Conservation (phyloP, 2,797 vertebrate genomes). For the Ambastaia sidthimunki region DNA sequence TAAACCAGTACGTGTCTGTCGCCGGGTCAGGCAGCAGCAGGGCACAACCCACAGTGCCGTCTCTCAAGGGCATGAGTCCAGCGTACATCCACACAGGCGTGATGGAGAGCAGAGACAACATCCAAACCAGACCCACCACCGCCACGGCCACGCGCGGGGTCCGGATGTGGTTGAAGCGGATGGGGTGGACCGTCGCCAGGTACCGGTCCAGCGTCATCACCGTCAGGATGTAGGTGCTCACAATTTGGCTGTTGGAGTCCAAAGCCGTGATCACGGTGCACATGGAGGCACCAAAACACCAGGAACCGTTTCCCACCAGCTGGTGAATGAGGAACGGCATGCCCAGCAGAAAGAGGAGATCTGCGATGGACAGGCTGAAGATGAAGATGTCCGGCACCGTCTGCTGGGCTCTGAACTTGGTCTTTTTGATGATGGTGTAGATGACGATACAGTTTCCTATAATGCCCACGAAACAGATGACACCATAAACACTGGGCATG, state of each 20-base stretch:
- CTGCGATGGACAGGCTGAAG: constrained; percentile 84
- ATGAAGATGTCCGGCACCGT: constrained; percentile 82
- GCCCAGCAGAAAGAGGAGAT: constrained; percentile 85
- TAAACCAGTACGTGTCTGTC: constrained; percentile 85
- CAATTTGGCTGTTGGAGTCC: constrained; percentile 89
- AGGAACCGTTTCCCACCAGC: constrained; percentile 84
- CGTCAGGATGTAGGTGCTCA: constrained; percentile 88
- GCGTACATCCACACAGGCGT: constrained; percentile 87
- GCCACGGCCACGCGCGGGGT: constrained; percentile 77
- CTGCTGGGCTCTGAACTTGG: constrained; percentile 76
- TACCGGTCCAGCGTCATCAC: constrained; percentile 88
- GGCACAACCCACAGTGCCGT: constrained; percentile 80
- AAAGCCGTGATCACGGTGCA: constrained; percentile 86
- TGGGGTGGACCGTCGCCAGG: constrained; percentile 85
- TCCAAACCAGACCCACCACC: constrained; percentile 82
- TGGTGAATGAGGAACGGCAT: constrained; percentile 91
- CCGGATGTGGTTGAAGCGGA: constrained; percentile 83
- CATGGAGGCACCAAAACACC: constrained; percentile 84
- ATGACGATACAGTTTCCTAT: constrained; percentile 79
- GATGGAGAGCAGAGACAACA: constrained; percentile 82
- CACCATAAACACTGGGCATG: constrained; percentile 81
- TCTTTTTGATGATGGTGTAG: constrained; percentile 82
- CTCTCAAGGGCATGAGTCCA: constrained; percentile 82
- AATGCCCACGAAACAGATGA: constrained; percentile 81
- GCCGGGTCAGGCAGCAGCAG: constrained; percentile 83